Conservation (phyloP, 2,888 invertebrate species). For the Didymodactylos carnosus region DNA sequence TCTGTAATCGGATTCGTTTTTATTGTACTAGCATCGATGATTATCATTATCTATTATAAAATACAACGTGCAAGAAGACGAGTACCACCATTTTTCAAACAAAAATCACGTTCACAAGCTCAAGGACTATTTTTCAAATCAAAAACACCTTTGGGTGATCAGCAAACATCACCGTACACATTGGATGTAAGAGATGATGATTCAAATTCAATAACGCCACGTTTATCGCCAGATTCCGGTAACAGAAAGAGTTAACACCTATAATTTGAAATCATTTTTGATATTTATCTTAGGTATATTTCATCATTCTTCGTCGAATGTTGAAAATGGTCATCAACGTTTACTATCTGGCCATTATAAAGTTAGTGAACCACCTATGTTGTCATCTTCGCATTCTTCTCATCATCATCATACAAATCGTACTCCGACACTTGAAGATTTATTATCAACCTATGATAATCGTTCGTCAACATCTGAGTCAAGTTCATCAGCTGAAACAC, state of each 20-base stretch:
- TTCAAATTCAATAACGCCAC: too few species aligned
- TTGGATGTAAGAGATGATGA: not conserved
- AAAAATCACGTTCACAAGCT: not conserved
- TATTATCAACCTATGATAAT: not conserved
- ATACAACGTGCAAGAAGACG: not conserved
- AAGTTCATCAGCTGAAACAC: not conserved
- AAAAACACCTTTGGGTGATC: not conserved
- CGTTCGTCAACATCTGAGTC: not conserved
- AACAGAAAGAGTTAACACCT: too few species aligned
- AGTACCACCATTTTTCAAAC: not conserved
- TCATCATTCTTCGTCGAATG: too few species aligned
- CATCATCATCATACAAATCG: too few species aligned
- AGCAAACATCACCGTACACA: not conserved
- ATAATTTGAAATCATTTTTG: too few species aligned
- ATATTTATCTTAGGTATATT: not conserved
- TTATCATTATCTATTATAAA: not conserved
- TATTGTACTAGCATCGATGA: not conserved
- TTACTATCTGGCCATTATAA: not conserved
- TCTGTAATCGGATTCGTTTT: not conserved
- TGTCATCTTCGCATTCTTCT: too few species aligned
- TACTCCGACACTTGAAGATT: not conserved
- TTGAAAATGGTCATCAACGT: not conserved
- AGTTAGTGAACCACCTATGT: not conserved
- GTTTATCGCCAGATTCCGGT: too few species aligned
- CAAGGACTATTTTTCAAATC: not conserved